Percentiles rank a stretch among this genome's conserved stretches.
These are phyloP conservation scores for Cephus pygmeus DNA, from an alignment of 2,888 invertebrate species.

Conservation along the genomic window DNA sequence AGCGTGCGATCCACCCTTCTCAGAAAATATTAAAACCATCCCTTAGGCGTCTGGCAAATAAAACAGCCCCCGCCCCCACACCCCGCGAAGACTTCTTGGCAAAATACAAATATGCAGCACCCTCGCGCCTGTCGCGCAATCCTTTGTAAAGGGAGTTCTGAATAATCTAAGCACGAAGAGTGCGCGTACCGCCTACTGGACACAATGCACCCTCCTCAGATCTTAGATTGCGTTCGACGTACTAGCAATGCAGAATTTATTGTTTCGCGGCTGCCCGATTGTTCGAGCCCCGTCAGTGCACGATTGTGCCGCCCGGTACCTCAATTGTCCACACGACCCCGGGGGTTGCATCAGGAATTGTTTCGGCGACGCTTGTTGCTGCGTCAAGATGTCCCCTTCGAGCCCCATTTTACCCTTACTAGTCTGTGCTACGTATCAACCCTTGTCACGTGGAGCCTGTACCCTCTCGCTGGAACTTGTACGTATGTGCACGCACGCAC, in stretches of 20 bases:
- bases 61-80: neutral
- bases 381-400: constrained; percentile 26
- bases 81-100: neutral
- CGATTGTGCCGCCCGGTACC: constrained; percentile 11
- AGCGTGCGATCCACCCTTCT: constrained; percentile 9
- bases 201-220: constrained; percentile 7
- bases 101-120: neutral
- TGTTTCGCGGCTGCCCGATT: constrained; percentile 26
- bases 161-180: neutral
- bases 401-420: constrained; percentile 7
- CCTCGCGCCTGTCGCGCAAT: neutral
- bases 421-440: neutral
- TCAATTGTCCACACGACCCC: constrained; percentile 29
- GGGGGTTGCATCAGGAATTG: constrained; percentile 27
- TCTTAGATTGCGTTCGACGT: constrained; percentile 11
- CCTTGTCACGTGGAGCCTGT: constrained; percentile 34
- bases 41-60: constrained; percentile 12
- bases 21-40: constrained; percentile 22
- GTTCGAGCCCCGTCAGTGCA: constrained; percentile 17
- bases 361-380: constrained; percentile 32
- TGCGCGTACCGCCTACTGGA: neutral
- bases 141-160: neutral
- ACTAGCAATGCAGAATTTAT: constrained; percentile 29
- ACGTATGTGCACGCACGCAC: constrained; percentile 3
- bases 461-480: constrained; percentile 24